These are phyloP conservation scores for Drosophila equinoxialis DNA, from an alignment of 1,140 invertebrate species.

Conservation along the genomic window DNA sequence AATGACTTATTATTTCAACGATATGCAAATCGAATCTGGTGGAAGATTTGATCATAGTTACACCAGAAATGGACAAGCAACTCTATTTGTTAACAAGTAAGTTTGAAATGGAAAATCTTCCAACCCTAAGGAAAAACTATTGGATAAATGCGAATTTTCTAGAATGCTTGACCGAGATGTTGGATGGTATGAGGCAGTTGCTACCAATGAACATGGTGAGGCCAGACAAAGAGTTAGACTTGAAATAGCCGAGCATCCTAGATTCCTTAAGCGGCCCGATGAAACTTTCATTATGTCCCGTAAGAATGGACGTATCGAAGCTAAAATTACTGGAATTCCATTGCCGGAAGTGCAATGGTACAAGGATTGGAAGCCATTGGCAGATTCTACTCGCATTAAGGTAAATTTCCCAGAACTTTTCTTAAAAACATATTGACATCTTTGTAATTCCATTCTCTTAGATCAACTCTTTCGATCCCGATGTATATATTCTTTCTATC, in stretches of 20 bases:
- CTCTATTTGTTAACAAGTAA: conserved; percentile 92
- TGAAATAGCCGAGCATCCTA: conserved; percentile 95
- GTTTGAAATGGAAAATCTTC: not conserved
- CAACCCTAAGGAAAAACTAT: not conserved
- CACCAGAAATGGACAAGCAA: conserved; percentile 94
- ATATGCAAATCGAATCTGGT: conserved; percentile 90
- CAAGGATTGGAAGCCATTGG: conserved; percentile 97
- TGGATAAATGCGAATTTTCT: not conserved
- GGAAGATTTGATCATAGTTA: conserved; percentile 93
- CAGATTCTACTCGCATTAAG: conserved; percentile 91
- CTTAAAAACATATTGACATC: conserved; percentile 1
- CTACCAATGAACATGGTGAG: conserved; percentile 95
- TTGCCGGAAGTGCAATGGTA: conserved; percentile 98
- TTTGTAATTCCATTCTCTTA: conserved; percentile 67
- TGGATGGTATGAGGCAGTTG: conserved; percentile 96
- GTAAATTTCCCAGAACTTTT: conserved; percentile 79
- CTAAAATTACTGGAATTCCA: conserved; percentile 94
- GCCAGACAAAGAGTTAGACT: conserved; percentile 92
- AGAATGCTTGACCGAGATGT: conserved; percentile 95
- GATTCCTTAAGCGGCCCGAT: conserved; percentile 93
- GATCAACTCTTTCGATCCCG: conserved; percentile 93
- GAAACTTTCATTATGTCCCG: conserved; percentile 91
- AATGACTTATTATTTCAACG: conserved; percentile 94
- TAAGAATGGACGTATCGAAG: conserved; percentile 90
- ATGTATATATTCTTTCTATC: conserved; percentile 92